Conservation (phyloP, 37 sponge, comb jelly and placozoan species). For the Cliona cf. orientalis region DNA sequence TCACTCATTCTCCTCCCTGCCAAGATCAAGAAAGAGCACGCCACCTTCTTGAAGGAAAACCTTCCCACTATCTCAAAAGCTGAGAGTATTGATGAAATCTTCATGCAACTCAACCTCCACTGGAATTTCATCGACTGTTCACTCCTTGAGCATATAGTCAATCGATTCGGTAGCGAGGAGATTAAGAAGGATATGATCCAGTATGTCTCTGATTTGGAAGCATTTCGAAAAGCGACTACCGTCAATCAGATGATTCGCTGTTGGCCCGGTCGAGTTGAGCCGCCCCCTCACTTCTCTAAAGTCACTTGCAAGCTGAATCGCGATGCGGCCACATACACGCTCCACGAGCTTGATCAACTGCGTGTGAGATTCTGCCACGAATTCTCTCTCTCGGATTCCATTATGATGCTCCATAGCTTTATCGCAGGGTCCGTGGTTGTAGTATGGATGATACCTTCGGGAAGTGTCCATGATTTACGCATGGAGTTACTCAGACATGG, state of each 20-base stretch:
- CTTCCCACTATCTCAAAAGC: not conserved
- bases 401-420: not conserved
- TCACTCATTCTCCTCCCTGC: not conserved
- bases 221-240: not conserved
- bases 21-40: not conserved
- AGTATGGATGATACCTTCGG: not conserved
- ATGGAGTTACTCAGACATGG: too few relatives aligned
- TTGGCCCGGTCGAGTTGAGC: not conserved
- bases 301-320: not conserved
- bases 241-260: not conserved
- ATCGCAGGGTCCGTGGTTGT: not conserved
- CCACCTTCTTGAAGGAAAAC: not conserved
- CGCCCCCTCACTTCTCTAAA: not conserved
- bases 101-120: not conserved
- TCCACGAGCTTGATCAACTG: not conserved
- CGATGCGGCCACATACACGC: not conserved
- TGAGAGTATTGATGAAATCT: not conserved
- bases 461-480: too few relatives aligned
- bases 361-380: not conserved
- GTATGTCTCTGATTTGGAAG: not conserved
- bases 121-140: not conserved
- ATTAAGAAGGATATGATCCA: not conserved
- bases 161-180: not conserved
- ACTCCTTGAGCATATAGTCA: constrained; percentile 1
- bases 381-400: not conserved